These are phyloP conservation scores for Epizoanthus ramosus DNA, from an alignment of 92 coral and sea anemone species.

Conservation along the genomic window DNA sequence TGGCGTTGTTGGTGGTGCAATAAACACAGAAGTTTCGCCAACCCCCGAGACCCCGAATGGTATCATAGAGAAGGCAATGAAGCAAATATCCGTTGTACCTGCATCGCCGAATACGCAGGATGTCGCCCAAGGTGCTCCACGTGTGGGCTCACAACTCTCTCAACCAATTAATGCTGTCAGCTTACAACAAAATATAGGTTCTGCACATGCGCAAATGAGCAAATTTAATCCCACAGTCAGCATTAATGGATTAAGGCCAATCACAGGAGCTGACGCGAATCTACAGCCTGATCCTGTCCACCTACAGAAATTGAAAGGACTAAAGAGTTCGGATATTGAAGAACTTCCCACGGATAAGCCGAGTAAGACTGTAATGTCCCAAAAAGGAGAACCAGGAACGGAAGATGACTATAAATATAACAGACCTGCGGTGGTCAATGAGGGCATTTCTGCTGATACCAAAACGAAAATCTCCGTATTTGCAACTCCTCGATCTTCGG, in stretches of 20 bases:
- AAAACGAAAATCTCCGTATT: neutral
- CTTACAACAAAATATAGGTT: neutral
- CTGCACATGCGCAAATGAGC: neutral
- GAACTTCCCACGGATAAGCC: slow-evolving; percentile 17
- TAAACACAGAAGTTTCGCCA: slow-evolving; percentile 16
- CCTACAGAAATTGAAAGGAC: slow-evolving; percentile 13
- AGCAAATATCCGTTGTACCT: neutral
- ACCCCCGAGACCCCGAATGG: neutral
- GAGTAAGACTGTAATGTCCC: slow-evolving; percentile 5
- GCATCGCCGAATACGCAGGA: neutral
- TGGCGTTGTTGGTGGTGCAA: slow-evolving; percentile 27
- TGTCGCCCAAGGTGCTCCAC: neutral
- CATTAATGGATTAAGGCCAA: neutral
- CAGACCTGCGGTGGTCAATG: neutral
- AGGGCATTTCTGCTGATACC: neutral
- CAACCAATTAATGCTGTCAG: neutral
- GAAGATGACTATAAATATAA: slow-evolving; percentile 12
- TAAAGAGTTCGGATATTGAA: slow-evolving; percentile 17
- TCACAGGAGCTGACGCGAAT: neutral
- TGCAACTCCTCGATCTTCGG: neutral
- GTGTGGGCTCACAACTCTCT: neutral
- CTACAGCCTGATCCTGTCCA: neutral
- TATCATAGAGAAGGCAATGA: neutral
- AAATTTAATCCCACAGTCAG: neutral
- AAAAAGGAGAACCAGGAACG: neutral